phyloP scores from a whole-genome alignment of 2,797 vertebrate species.

The Macrochelys suwanniensis region DNA sequence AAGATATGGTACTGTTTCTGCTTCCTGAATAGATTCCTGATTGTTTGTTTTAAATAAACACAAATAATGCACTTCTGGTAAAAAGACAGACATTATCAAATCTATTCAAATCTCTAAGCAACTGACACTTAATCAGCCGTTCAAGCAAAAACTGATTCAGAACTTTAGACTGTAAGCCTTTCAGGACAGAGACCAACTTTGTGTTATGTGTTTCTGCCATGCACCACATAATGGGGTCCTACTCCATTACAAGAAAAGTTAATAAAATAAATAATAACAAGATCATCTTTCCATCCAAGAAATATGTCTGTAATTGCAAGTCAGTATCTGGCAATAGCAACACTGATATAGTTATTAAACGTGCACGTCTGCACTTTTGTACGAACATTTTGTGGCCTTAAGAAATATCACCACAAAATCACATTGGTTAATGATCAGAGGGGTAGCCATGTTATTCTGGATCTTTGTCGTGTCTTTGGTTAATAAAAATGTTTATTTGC shows the following conservation, averaged over 20 bases:
- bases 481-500: neutral
- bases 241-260: neutral
- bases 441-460: no score
- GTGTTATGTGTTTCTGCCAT: neutral
- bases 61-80: neutral
- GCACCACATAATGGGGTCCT: neutral
- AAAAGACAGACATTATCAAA: neutral
- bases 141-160: neutral
- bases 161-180: neutral
- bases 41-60: neutral
- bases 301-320: neutral
- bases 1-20: neutral
- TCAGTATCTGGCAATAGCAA: neutral
- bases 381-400: neutral
- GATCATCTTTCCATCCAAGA: neutral
- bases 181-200: neutral
- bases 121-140: neutral
- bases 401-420: neutral
- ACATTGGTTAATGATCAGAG: neutral
- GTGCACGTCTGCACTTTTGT: accelerated
- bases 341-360: neutral
- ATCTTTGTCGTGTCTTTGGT: no score
- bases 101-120: neutral
- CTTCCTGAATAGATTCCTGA: neutral
- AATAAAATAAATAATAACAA: neutral